Conservation (phyloP, 2,797 vertebrate species). For the Hydrocynus forskahlii region DNA sequence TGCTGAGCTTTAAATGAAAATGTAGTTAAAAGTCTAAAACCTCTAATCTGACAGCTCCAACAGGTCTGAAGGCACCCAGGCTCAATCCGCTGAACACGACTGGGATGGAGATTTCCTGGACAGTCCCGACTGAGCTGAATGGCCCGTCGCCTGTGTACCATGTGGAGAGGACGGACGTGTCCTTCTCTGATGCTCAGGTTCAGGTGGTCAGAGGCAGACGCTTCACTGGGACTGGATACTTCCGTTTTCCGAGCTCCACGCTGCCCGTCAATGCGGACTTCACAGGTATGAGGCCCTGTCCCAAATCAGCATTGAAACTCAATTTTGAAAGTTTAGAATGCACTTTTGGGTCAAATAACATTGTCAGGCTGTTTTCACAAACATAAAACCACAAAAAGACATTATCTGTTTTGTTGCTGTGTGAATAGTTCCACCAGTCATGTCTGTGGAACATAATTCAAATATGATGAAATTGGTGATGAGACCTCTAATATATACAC, state of each 20-base stretch:
- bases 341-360: no score
- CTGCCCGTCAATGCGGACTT: slow-evolving; percentile 85
- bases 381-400: no score
- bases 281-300: slow-evolving; percentile 79
- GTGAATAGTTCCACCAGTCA: no score
- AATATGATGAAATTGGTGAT: no score
- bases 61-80: slow-evolving; percentile 74
- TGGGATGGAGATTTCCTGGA: slow-evolving; percentile 80
- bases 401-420: no score
- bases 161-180: slow-evolving; percentile 86
- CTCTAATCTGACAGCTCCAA: slow-evolving; percentile 78
- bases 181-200: slow-evolving; percentile 75
- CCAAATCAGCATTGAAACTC: neutral
- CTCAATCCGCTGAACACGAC: slow-evolving; percentile 81
- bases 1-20: slow-evolving; percentile 10
- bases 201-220: slow-evolving; percentile 80
- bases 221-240: slow-evolving; percentile 86
- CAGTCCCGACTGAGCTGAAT: slow-evolving; percentile 82
- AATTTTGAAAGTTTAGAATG: neutral
- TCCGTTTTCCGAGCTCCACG: slow-evolving; percentile 81
- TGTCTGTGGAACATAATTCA: no score
- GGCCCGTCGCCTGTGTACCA: slow-evolving; percentile 87
- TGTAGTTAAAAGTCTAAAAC: neutral
- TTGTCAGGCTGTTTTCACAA: no score
- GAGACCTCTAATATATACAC: no score